phyloP scores from a whole-genome alignment of 2,888 invertebrate genomes.

The Halictus quadricinctus region DNA sequence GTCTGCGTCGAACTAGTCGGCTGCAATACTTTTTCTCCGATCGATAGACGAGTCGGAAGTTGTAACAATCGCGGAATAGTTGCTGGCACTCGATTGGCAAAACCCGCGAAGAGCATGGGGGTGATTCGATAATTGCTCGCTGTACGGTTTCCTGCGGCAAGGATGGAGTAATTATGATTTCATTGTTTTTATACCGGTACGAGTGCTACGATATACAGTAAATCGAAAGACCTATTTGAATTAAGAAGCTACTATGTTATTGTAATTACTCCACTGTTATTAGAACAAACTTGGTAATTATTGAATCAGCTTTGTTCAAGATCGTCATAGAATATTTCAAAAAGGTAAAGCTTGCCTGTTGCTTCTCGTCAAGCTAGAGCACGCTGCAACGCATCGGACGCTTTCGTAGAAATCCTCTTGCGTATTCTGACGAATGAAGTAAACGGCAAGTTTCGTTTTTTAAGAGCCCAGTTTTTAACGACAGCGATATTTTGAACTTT shows the following conservation, averaged over 20 bases:
- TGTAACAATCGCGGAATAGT: constrained; percentile 44
- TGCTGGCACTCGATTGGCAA: constrained; percentile 58
- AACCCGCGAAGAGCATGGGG: background rate
- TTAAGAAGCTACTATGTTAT: too few species aligned
- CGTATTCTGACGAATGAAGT: background rate
- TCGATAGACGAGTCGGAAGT: constrained; percentile 28
- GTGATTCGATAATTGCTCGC: background rate
- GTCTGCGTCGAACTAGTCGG: background rate
- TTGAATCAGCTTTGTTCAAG: background rate
- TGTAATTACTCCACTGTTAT: background rate
- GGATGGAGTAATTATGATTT: background rate
- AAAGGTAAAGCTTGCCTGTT: constrained; percentile 1
- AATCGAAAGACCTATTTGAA: too few species aligned
- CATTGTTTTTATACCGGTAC: background rate
- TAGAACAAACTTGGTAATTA: background rate
- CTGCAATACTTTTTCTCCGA: background rate
- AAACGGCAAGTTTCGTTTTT: background rate
- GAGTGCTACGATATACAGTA: too few species aligned
- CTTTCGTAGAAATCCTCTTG: background rate
- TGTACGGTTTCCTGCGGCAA: background rate
- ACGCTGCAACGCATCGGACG: background rate
- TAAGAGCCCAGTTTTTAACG: background rate
- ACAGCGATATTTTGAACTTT: constrained; percentile 57
- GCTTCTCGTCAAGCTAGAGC: background rate
- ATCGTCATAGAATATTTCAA: background rate